Evolutionary conservation across 2,797 vertebrate species (phyloP).

Genomic region (Pangasius djambal): DNA sequence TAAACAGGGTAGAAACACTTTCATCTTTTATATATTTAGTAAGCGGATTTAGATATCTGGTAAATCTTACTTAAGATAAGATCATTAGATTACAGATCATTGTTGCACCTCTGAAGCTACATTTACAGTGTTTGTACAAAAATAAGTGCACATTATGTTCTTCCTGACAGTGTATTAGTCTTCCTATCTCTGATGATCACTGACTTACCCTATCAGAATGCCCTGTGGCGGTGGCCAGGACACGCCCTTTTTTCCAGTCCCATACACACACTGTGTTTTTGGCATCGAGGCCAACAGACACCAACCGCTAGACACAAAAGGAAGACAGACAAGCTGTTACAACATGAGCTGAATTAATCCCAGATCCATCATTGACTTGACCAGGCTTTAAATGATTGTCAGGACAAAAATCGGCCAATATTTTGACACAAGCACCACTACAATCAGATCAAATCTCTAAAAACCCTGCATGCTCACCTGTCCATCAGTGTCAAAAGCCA

Average conservation of each 20-base stretch:
- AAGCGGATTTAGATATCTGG: not conserved
- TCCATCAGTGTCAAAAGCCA: conserved; percentile 91
- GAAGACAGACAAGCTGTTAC: not conserved
- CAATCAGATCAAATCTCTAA: not conserved
- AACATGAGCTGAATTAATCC: not conserved
- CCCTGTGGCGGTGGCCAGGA: conserved; percentile 89
- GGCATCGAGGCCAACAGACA: conserved; percentile 88
- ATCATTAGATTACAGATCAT: not conserved
- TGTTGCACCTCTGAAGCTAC: not conserved
- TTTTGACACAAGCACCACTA: not conserved
- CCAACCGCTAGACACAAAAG: conserved; percentile 32
- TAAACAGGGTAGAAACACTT: not conserved
- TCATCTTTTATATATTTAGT: not conserved
- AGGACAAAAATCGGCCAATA: not conserved
- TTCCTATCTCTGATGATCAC: not conserved
- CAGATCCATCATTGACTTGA: not conserved
- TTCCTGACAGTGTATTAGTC: not conserved
- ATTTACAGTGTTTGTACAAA: not conserved
- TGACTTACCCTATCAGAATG: conserved; percentile 90
- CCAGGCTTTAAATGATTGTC: not conserved
- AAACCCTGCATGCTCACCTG: conserved; percentile 75
- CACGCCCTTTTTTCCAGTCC: conserved; percentile 94
- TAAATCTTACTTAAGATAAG: not conserved
- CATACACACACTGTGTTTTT: conserved; percentile 95
- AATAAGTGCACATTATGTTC: not conserved